Conservation (phyloP, 2,113 vertebrate genomes). For the Leucopternis melanops region DNA sequence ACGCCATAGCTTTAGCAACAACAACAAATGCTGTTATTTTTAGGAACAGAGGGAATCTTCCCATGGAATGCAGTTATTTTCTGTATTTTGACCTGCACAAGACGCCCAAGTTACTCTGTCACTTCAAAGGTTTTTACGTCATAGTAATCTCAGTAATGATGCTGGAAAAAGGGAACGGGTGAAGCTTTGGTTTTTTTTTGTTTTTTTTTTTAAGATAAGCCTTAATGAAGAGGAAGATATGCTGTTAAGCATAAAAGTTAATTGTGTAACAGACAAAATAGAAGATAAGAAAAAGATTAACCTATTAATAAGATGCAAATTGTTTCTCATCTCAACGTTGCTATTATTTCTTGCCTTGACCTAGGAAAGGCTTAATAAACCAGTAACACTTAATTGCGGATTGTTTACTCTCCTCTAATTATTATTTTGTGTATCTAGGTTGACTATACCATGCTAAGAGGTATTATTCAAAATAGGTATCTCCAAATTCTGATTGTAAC, state of each 20-base stretch:
- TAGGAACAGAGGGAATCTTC: background rate
- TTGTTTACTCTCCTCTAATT: background rate
- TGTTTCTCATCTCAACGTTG: background rate
- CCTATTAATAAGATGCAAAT: background rate
- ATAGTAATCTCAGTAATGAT: background rate
- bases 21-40: background rate
- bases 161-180: background rate
- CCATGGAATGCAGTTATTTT: background rate
- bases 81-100: background rate
- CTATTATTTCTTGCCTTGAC: background rate
- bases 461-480: background rate
- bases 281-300: background rate
- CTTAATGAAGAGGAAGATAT: background rate
- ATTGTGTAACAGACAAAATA: background rate
- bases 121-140: background rate
- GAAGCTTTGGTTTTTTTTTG: background rate
- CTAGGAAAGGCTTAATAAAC: background rate
- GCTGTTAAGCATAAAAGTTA: background rate
- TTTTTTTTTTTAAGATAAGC: background rate
- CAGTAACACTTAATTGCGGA: background rate
- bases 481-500: background rate
- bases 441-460: background rate
- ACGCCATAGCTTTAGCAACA: background rate
- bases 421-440: background rate
- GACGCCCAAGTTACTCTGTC: background rate